Conservation (phyloP, 2,113 vertebrate genomes). For the Sclerurus mexicanus region DNA sequence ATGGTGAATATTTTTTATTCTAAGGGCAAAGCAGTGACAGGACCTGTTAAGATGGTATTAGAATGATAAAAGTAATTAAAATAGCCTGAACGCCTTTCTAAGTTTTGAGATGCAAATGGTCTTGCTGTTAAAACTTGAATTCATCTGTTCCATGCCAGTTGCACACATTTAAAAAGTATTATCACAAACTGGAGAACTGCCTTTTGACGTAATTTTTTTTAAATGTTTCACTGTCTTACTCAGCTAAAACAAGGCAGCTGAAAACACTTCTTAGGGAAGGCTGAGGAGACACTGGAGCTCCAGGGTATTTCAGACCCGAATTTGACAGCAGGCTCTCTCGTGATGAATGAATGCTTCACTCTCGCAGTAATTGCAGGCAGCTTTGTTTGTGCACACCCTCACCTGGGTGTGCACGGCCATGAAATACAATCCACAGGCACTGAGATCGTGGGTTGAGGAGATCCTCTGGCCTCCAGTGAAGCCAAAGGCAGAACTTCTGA, state of each 20-base stretch:
- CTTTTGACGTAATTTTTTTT: background rate
- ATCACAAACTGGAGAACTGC: background rate
- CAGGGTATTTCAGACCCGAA: background rate
- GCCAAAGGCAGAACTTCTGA: background rate
- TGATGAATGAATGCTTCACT: background rate
- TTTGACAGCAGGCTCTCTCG: background rate
- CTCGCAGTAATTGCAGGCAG: too few relatives aligned
- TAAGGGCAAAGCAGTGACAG: conserved; percentile 5
- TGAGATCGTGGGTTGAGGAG: too few relatives aligned
- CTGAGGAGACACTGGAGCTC: background rate
- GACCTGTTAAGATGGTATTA: background rate
- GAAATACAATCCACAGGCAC: too few relatives aligned
- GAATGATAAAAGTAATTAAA: conserved; percentile 26
- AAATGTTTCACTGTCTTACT: background rate
- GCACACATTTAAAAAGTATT: background rate
- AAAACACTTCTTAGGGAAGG: background rate
- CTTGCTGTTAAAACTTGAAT: background rate
- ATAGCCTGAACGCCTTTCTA: background rate
- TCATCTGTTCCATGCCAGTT: background rate
- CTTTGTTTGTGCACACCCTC: too few relatives aligned
- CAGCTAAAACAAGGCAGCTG: background rate
- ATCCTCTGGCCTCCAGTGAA: too few relatives aligned
- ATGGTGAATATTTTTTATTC: background rate
- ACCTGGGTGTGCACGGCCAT: too few relatives aligned
- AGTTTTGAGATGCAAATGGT: background rate